Evolutionary conservation across 2,113 vertebrate genomes (phyloP), one percentile per base, ranked within the genome.

Genomic region (Ramphastos sulfuratus): DNA sequence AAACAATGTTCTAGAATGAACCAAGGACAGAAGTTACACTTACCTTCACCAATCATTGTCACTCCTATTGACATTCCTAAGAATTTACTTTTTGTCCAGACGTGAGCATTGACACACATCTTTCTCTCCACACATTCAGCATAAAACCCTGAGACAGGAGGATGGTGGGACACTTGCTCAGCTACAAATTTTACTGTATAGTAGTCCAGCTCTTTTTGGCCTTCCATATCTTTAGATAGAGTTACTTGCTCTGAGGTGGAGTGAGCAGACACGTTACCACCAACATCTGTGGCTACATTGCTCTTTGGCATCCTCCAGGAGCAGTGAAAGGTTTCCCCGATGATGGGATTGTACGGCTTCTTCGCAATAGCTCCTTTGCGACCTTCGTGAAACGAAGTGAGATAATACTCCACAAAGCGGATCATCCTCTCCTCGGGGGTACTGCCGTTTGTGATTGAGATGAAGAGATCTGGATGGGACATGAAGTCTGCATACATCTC

Each of bases 51-150:
- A 44, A 99, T 97, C 99, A 99, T 99, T 4, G 99, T 99, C 48
- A 99, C 99, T 1, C 99, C 99, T 82, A 99, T 99, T 6, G 99
- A 99, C 99, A 99, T 99, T 60, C 99, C 99, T 97, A 99, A 98
- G 97, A 99, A 99, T 98, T 99, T 99, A 98, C 99, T 99, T 97
- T 99, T 99, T 95, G 99, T 99, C 99, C 99, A 99, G 88, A 99
- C 98, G 0, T 99, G 99, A 1, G 99, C 99, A 85, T 99, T 99
- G 77, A 99, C 98, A 60, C 99, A 99, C 97, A 99, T 99, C 90
- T 97, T 98, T 93, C 97, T 98, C 95, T 99, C 99, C 28, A 95
- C 97, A 92, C 99, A 99, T 94, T 99, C 99, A 4, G 99, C 99
- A 13, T 99, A 99, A 97, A 99, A 99, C 92, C 99, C 99, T 8